Percentiles rank a stretch among this genome's conserved stretches.
Evolutionary conservation across 2,797 vertebrate species (phyloP).

Genomic region (Odontamblyopus lacepedii): DNA sequence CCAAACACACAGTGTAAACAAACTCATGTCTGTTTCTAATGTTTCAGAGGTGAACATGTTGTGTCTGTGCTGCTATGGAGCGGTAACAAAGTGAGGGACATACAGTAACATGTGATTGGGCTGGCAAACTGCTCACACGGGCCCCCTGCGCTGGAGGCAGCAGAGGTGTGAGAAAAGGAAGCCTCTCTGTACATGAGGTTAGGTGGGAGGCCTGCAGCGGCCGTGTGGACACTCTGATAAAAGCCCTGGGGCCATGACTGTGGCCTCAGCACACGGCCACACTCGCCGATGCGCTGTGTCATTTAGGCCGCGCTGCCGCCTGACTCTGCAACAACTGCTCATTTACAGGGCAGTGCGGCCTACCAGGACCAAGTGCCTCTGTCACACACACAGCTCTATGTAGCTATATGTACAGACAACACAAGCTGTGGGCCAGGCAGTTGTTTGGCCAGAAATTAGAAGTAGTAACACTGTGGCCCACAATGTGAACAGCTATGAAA

Average conservation of each 20-base stretch:
- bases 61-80: constrained; percentile 11
- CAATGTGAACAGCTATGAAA: constrained; percentile 46
- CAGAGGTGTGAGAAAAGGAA: constrained; percentile 77
- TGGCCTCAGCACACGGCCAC: constrained; percentile 77
- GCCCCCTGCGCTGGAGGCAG: constrained; percentile 57
- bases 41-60: neutral
- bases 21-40: constrained; percentile 10
- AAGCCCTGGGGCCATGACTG: constrained; percentile 76
- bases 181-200: constrained; percentile 75
- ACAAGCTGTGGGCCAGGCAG: constrained; percentile 55
- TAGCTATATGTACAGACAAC: constrained; percentile 61
- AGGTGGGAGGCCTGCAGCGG: constrained; percentile 69
- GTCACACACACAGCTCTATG: constrained; percentile 46
- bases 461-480: constrained; percentile 36
- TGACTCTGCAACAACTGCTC: constrained; percentile 78
- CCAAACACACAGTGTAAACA: constrained; percentile 12
- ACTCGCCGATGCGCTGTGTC: constrained; percentile 77
- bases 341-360: constrained; percentile 81
- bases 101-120: constrained; percentile 58
- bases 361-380: constrained; percentile 67
- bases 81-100: constrained; percentile 27
- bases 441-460: constrained; percentile 65
- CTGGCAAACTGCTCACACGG: constrained; percentile 47
- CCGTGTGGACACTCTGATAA: constrained; percentile 76
- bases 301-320: constrained; percentile 79